Percentiles rank a stretch among this genome's conserved stretches.
These are phyloP conservation scores for Drosophila busckii DNA, from an alignment of 1,140 invertebrate genomes.

Conservation along the genomic window DNA sequence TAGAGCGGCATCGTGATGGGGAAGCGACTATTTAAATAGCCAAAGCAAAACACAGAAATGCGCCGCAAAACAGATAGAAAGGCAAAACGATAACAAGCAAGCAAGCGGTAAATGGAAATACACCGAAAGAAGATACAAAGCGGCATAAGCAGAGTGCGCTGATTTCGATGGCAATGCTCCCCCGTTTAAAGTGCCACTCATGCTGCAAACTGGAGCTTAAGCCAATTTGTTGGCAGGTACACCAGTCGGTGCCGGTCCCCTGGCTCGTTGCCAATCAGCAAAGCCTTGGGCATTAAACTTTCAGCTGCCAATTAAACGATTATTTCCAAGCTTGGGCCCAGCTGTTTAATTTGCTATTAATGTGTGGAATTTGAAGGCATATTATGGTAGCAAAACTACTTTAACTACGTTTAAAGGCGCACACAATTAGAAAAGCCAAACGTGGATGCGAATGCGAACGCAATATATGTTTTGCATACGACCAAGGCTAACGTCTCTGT, in stretches of 20 bases:
- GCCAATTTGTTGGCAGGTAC: conserved; percentile 34
- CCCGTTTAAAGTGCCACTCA: conserved; percentile 31
- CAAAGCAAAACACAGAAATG: conserved; percentile 31
- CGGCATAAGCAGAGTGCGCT: not conserved
- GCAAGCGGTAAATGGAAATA: not conserved
- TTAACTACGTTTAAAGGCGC: too few relatives aligned
- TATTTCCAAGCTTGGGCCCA: conserved; percentile 24
- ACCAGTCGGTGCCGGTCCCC: conserved; percentile 4
- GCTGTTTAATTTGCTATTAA: conserved; percentile 63
- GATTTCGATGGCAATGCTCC: conserved; percentile 18
- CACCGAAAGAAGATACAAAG: not conserved
- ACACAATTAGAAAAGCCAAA: too few relatives aligned
- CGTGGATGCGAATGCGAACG: too few relatives aligned
- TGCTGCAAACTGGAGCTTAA: conserved; percentile 25
- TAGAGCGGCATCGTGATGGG: not conserved
- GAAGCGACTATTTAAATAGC: conserved; percentile 41
- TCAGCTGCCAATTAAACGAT: conserved; percentile 51
- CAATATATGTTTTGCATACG: conserved; percentile 10
- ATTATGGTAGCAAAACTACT: too few relatives aligned
- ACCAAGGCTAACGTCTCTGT: too few relatives aligned
- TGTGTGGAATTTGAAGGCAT: conserved; percentile 29
- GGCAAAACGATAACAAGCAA: not conserved
- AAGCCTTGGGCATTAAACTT: conserved; percentile 39
- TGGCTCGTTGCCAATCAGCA: conserved; percentile 22
- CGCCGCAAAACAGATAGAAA: conserved; percentile 3